Evolutionary conservation across 2,113 vertebrate genomes (phyloP), one percentile per base, ranked within the genome.

Genomic region (Herpailurus yagouaroundi): DNA sequence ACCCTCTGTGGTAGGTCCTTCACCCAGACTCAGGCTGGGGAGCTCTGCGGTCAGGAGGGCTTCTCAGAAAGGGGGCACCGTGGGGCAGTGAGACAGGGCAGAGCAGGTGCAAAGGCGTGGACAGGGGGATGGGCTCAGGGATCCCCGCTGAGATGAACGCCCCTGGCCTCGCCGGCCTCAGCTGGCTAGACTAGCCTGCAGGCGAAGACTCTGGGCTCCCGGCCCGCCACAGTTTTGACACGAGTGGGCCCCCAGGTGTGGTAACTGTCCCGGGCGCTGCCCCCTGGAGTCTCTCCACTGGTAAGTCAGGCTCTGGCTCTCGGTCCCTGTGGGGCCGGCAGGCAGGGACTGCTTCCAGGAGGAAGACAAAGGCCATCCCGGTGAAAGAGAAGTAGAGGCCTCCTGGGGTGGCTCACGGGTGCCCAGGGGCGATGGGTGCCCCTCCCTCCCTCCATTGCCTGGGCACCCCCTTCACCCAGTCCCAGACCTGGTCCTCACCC

Each of bases 71-170:
- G 18, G 6, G 64, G 13, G 16, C 1, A 0, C 9, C 10, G 9
- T 2, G 15, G 19, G 29, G 64, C 57, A 57, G 14, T 5, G 57
- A 36, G 41, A 23, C 0, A 0, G 3, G 0, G 31, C 11, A 10
- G 10, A 2, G 29, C 45, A 81, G 69, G 7, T 64, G 13, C 84
- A 93, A 27, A 27, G 18, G 16, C 23, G 7, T 31, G 77, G 81
- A 57, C 2, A 48, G 60, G 21, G 33, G 4, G 68, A 71, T 1
- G 9, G 13, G 25, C 33, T 48, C 38, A 0, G n/a, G 0, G 15
- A 11, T 4, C 3, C 5, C 82, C 33, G 57, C 23, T n/a, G 55
- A 82, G 18, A 18, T 6, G 33, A 15, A 9, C 1, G 14, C 38
- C 18, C 1, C 57, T 74, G 55, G 33, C 41, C 52, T 5, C 57